These are phyloP conservation scores for Formica exsecta DNA, from an alignment of 1,140 invertebrate species.

Conservation along the genomic window DNA sequence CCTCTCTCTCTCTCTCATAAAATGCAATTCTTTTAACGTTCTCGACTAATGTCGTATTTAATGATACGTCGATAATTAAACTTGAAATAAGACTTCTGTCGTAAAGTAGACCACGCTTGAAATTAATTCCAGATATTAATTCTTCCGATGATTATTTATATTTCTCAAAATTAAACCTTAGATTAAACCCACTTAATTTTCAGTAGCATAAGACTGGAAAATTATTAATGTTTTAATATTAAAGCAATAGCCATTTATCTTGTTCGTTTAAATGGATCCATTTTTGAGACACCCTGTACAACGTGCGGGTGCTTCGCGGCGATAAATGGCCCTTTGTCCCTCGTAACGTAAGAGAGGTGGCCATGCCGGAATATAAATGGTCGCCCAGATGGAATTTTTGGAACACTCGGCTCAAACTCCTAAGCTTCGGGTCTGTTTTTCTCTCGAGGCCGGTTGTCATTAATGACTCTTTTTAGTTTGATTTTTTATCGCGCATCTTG, in stretches of 20 bases:
- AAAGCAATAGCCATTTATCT: neutral
- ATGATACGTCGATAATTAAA: neutral
- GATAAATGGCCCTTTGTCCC: slow-evolving; percentile 72
- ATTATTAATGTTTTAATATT: neutral
- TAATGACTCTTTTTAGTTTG: neutral
- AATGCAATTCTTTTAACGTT: neutral
- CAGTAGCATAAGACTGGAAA: neutral
- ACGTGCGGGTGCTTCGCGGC: neutral
- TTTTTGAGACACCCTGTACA: slow-evolving; percentile 20
- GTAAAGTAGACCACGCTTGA: neutral
- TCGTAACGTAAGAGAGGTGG: slow-evolving; percentile 7
- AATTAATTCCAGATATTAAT: neutral
- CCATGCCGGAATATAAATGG: slow-evolving; percentile 1
- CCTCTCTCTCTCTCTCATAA: too few species aligned
- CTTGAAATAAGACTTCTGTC: neutral
- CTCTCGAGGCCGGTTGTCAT: neutral
- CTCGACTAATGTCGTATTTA: neutral
- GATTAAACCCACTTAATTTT: neutral
- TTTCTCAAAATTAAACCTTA: neutral
- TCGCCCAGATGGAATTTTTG: slow-evolving; percentile 37
- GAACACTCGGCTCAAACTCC: neutral
- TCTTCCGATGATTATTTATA: neutral
- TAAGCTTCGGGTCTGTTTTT: neutral
- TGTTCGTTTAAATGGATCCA: neutral
- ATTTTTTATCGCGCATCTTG: neutral